Percentiles rank a stretch among this genome's conserved stretches.
These are phyloP conservation scores for Conomelus anceps DNA, from an alignment of 2,888 invertebrate species.

Conservation along the genomic window DNA sequence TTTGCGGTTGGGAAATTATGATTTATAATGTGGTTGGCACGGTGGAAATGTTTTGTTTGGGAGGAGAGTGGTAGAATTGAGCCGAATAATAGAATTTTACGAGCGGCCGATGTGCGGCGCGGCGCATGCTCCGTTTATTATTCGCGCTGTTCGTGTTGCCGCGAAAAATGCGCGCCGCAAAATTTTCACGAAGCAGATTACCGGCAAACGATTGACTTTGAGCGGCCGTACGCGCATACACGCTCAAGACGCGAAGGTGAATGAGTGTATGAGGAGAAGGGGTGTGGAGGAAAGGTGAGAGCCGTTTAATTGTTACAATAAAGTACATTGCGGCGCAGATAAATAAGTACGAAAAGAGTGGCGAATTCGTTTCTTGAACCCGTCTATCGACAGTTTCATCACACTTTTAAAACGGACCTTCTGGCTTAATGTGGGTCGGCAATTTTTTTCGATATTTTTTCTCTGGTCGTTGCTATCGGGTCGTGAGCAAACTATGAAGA, in stretches of 20 bases:
- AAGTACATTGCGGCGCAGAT: neutral
- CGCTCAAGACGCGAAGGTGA: too few species aligned
- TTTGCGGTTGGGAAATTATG: neutral
- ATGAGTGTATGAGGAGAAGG: too few species aligned
- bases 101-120: neutral
- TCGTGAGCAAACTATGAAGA: neutral
- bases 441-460: neutral
- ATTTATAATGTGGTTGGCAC: neutral
- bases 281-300: neutral
- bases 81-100: neutral
- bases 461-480: neutral
- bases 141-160: neutral
- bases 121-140: neutral
- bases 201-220: neutral
- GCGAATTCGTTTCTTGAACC: neutral
- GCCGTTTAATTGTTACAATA: neutral
- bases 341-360: neutral
- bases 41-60: neutral
- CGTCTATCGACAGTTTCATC: neutral
- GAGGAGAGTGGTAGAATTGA: neutral
- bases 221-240: too few species aligned
- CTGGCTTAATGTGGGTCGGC: neutral
- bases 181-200: neutral
- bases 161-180: neutral
- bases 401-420: neutral